These are phyloP conservation scores for Pollachius pollachius DNA, from an alignment of 2,113 vertebrate genomes.

Conservation along the genomic window DNA sequence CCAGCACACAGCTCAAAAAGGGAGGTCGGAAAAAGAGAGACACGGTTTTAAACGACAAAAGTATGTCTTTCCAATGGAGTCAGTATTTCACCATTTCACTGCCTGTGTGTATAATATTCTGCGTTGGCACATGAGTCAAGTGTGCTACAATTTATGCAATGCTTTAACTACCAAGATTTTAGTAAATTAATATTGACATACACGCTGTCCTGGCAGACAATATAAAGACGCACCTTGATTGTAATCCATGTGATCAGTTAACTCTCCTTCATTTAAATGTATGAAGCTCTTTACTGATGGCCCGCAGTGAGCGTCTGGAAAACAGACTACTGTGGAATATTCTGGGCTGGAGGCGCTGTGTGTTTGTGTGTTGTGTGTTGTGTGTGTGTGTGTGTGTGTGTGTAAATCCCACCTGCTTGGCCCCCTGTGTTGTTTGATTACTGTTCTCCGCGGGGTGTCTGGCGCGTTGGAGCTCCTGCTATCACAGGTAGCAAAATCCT, in stretches of 20 bases:
- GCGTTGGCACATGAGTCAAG: too few species aligned
- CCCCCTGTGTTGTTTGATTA: not conserved
- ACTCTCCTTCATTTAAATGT: slow-evolving; percentile 33
- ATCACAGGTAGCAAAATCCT: too few species aligned
- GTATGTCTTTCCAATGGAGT: too few species aligned
- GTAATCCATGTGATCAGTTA: slow-evolving; percentile 25
- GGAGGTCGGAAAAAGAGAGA: too few species aligned
- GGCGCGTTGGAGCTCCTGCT: too few species aligned
- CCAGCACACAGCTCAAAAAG: too few species aligned
- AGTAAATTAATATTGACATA: not conserved
- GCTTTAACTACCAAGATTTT: too few species aligned
- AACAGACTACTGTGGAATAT: slow-evolving; percentile 41
- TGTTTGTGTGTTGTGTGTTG: not conserved
- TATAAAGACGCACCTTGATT: slow-evolving; percentile 8
- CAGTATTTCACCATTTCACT: too few species aligned
- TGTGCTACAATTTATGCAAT: too few species aligned
- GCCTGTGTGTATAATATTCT: too few species aligned
- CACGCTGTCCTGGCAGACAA: slow-evolving; percentile 3
- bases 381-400: slow-evolving; percentile 18
- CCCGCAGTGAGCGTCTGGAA: slow-evolving; percentile 26
- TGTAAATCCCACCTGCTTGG: not conserved
- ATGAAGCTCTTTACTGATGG: slow-evolving; percentile 26
- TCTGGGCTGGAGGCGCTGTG: not conserved
- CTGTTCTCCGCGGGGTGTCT: too few species aligned
- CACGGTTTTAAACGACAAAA: too few species aligned